phyloP scores from a whole-genome alignment of 2,888 invertebrate species.

The Sipha maydis region DNA sequence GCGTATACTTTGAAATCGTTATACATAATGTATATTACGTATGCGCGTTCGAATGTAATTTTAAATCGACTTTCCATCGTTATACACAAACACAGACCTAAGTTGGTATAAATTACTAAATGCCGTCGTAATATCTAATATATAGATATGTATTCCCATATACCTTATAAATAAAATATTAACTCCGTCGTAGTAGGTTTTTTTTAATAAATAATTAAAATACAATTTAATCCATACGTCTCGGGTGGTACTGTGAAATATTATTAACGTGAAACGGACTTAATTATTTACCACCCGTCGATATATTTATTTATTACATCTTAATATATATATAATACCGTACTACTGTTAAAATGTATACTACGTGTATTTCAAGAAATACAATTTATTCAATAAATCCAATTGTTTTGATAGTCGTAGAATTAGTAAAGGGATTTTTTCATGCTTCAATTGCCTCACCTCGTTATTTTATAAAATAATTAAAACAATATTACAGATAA shows the following conservation, averaged over 20 bases:
- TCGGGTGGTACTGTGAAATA: background rate
- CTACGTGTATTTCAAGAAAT: background rate
- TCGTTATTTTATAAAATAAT: too few relatives aligned
- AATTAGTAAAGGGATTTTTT: too few relatives aligned
- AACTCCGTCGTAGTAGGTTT: background rate
- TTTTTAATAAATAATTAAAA: conserved; percentile 46
- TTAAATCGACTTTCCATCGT: conserved; percentile 49
- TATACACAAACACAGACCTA: background rate
- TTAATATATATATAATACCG: background rate
- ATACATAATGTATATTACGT: background rate
- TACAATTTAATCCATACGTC: conserved; percentile 13
- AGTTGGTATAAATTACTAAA: conserved; percentile 36
- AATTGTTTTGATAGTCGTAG: too few relatives aligned
- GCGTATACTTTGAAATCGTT: conserved; percentile 1
- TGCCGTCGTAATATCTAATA: conserved; percentile 24
- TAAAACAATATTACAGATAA: too few relatives aligned
- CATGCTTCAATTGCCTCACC: too few relatives aligned
- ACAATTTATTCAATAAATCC: background rate
- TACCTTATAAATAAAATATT: conserved; percentile 30
- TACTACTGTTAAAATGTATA: background rate
- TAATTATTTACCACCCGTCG: conserved; percentile 25
- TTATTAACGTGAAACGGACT: conserved; percentile 3
- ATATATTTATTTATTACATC: background rate
- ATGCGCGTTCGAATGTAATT: background rate
- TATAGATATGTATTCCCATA: background rate